phyloP scores from a whole-genome alignment of 2,113 vertebrate species.

The Todiramphus saurophagus region DNA sequence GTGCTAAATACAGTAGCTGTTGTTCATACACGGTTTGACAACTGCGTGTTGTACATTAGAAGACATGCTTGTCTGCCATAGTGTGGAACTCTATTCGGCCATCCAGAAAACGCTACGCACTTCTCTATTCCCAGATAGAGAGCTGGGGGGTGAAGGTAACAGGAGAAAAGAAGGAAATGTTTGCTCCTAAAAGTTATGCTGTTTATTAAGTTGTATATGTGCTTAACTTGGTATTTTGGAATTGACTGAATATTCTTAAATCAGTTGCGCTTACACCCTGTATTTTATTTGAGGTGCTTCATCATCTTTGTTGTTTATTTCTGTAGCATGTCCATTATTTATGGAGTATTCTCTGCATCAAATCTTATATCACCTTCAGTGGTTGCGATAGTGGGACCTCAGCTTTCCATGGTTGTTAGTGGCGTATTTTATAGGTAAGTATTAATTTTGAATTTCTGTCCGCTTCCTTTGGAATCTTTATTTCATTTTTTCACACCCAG shows the following conservation, averaged over 20 bases:
- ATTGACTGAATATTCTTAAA: neutral
- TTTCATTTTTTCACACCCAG: neutral
- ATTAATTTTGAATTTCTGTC: neutral
- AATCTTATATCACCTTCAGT: slow-evolving; percentile 93
- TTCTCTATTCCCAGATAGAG: rapidly evolving
- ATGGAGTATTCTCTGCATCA: slow-evolving; percentile 93
- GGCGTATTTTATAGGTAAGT: slow-evolving; percentile 93
- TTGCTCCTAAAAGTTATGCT: neutral
- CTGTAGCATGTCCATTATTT: slow-evolving; percentile 94
- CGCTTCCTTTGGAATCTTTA: neutral
- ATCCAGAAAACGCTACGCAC: neutral
- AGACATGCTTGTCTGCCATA: neutral
- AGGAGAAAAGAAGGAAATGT: neutral
- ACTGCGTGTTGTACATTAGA: neutral
- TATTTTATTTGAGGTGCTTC: neutral
- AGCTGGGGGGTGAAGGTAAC: neutral
- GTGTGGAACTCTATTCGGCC: neutral
- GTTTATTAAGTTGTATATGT: neutral
- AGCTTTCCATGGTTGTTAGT: slow-evolving; percentile 91
- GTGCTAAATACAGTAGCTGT: neutral
- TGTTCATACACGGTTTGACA: neutral
- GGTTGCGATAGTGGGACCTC: slow-evolving; percentile 88
- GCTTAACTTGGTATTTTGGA: neutral
- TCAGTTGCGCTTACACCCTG: neutral
- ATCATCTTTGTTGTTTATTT: neutral